A percentile compares a stretch with the other conserved stretches of the same genome.
phyloP scores from a whole-genome alignment of 2,888 invertebrate genomes.

The Leucozona laternaria region DNA sequence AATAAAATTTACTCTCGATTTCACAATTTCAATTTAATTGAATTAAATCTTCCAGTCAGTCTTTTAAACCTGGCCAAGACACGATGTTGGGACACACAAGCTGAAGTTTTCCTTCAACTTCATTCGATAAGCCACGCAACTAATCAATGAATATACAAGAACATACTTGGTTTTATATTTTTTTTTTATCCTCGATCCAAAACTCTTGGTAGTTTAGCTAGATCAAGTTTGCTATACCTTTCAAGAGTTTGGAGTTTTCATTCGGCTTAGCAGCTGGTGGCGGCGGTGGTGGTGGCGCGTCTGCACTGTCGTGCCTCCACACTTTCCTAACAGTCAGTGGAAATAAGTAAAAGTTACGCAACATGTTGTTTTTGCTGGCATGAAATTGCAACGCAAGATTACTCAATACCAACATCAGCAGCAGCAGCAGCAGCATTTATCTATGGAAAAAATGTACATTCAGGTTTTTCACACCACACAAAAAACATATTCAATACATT shows the following conservation, averaged over 20 bases:
- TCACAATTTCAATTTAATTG: slow-evolving; percentile 16
- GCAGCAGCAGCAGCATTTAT: slow-evolving; percentile 9
- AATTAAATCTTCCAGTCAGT: slow-evolving; percentile 1
- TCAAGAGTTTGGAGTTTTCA: not conserved
- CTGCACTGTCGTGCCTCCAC: slow-evolving; percentile 9
- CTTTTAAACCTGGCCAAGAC: slow-evolving; percentile 13
- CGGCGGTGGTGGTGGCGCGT: not conserved
- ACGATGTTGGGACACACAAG: not conserved
- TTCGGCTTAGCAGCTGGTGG: not conserved
- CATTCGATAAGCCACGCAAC: not conserved
- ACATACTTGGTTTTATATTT: not conserved
- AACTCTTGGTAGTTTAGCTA: not conserved
- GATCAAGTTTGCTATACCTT: slow-evolving; percentile 5
- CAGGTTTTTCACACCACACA: slow-evolving; percentile 16
- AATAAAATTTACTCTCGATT: slow-evolving; percentile 8
- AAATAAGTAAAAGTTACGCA: slow-evolving; percentile 38
- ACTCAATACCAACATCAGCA: slow-evolving; percentile 27
- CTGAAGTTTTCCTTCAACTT: slow-evolving; percentile 15
- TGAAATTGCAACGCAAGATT: slow-evolving; percentile 39
- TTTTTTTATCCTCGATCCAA: slow-evolving; percentile 2
- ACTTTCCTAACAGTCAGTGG: slow-evolving; percentile 14
- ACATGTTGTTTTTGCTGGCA: slow-evolving; percentile 40
- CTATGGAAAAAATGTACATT: slow-evolving; percentile 5
- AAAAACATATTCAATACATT: not conserved
- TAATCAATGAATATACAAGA: not conserved